Conservation (phyloP, 2,113 vertebrate genomes). For the Syngnathus floridae region DNA sequence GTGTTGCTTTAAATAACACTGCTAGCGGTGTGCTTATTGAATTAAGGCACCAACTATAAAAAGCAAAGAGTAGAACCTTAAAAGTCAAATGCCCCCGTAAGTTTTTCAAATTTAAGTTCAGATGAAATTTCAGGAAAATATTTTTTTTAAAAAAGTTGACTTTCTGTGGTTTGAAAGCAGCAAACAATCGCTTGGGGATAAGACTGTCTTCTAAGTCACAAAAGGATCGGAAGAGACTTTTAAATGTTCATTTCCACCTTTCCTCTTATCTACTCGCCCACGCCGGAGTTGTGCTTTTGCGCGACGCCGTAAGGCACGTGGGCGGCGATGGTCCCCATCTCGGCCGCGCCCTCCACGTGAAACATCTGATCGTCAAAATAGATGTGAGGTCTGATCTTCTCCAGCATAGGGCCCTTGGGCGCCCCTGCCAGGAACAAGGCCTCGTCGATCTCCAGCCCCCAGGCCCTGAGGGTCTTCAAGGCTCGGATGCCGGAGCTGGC, state of each 20-base stretch:
- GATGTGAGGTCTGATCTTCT: conserved; percentile 94
- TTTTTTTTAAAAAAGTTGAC: background rate
- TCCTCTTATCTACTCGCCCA: conserved; percentile 43
- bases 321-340: conserved; percentile 88
- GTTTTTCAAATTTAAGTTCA: background rate
- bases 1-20: too few relatives aligned
- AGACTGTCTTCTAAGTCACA: background rate
- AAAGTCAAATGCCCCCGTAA: background rate
- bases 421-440: conserved; percentile 92
- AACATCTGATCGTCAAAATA: conserved; percentile 99
- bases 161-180: background rate
- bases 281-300: conserved; percentile 67
- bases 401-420: conserved; percentile 89
- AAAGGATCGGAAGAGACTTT: background rate
- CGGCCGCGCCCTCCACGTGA: conserved; percentile 88
- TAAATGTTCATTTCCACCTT: background rate
- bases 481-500: conserved; percentile 94
- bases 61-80: background rate
- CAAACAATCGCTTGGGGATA: background rate
- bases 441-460: conserved; percentile 94
- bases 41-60: background rate
- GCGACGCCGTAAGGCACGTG: conserved; percentile 92
- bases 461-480: conserved; percentile 91
- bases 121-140: background rate
- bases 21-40: background rate